Evolutionary conservation across 2,888 invertebrate species (phyloP), one percentile per base, ranked within the genome.

Genomic region (Erpobdella octoculata): DNA sequence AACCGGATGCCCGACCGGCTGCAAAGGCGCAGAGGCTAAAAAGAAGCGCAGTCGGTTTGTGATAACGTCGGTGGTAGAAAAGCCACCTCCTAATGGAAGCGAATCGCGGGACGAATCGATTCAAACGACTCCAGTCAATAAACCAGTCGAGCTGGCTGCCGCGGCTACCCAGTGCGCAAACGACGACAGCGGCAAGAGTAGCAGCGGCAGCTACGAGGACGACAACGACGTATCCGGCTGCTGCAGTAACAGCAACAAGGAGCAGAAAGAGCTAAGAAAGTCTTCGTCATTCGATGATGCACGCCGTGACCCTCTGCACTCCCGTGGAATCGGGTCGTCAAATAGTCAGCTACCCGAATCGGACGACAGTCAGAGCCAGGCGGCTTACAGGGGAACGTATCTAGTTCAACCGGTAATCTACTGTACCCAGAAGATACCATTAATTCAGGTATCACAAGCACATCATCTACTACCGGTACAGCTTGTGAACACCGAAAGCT

Each of bases 31-130:
- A 3, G 53, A 53, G 8, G 53, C 53, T 4, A 53, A 53, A 8
- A 53, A 53, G 53, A 53, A 53, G 18, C 53, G 53, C 53, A 53
- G 53, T 12, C 53, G 53, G 28, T 53, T 53, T 28, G 53, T 53
- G 9, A 28, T 53, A 9, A 53, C 53, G 12, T 53, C 53, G 1
- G 53, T 53, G 1, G 18, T 18, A 28, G 53, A 53, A 53, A 53
- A n/a, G 53, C 53, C 1, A n/a, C n/a, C n/a, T n/a, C n/a, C n/a
- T n/a, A n/a, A n/a, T n/a, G n/a, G n/a, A n/a, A n/a, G n/a, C n/a
- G n/a, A n/a, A n/a, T n/a, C n/a, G n/a, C n/a, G n/a, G n/a, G n/a
- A n/a, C n/a, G n/a, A n/a, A n/a, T n/a, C n/a, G n/a, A n/a, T n/a
- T n/a, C n/a, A n/a, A n/a, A n/a, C n/a, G n/a, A n/a, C n/a, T n/a